Conservation (phyloP, 2,888 invertebrate species). For the Cephus runcator region DNA sequence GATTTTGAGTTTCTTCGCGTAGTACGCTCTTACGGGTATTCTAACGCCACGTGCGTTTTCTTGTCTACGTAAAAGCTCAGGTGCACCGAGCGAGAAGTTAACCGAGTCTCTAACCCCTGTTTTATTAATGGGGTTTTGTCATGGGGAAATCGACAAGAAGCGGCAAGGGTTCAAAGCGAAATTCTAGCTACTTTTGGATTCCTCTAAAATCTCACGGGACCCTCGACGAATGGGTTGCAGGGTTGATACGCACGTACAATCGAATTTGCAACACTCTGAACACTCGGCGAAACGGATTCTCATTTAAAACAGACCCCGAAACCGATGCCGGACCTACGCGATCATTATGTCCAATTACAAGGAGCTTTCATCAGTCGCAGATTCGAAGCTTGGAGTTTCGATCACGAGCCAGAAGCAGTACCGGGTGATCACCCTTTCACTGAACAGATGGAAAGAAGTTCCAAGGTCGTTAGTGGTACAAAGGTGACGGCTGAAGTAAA, state of each 20-base stretch:
- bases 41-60: neutral
- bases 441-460: neutral
- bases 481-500: neutral
- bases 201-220: neutral
- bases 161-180: neutral
- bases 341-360: conserved; percentile 51
- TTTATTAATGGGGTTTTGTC: conserved; percentile 41
- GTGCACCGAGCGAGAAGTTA: conserved; percentile 54
- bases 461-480: neutral
- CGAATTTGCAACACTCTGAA: conserved; percentile 40
- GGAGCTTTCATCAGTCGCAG: conserved; percentile 47
- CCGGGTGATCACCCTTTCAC: neutral
- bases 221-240: neutral
- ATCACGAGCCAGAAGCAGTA: conserved; percentile 44
- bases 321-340: neutral
- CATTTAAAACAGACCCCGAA: neutral
- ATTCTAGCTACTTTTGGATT: neutral
- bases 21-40: no score
- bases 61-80: conserved; percentile 39
- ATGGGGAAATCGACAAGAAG: neutral
- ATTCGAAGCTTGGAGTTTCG: conserved; percentile 45
- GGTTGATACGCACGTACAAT: conserved; percentile 26
- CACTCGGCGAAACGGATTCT: conserved; percentile 4
- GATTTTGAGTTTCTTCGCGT: neutral
- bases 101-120: conserved; percentile 30